Conservation (phyloP, 2,797 vertebrate genomes). For the Nyctalus aviator region DNA sequence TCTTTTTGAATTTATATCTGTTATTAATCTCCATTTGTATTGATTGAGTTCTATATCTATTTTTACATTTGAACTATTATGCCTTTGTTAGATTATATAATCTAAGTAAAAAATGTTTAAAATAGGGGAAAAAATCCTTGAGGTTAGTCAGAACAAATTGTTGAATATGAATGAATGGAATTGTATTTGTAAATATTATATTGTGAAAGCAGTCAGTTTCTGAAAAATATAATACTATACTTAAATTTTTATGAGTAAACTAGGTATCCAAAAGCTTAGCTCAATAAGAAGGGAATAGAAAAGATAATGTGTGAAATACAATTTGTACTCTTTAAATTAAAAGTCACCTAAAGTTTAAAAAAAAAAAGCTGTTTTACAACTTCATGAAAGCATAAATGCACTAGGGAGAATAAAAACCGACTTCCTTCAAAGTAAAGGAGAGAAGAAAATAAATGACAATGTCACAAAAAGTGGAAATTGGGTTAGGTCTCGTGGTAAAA, state of each 20-base stretch:
- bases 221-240: constrained; percentile 3
- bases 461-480: constrained; percentile 21
- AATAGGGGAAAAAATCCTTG: not conserved
- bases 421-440: not conserved
- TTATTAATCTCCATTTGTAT: not conserved
- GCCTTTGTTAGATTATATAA: not conserved
- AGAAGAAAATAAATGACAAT: constrained; percentile 47
- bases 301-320: constrained; percentile 13
- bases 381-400: not conserved
- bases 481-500: not conserved
- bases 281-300: constrained; percentile 12
- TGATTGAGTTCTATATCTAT: not conserved
- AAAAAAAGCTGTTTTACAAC: not conserved
- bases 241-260: not conserved
- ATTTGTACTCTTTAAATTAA: constrained; percentile 34
- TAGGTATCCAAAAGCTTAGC: not conserved
- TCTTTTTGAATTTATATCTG: not conserved
- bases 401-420: not conserved
- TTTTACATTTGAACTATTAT: not conserved
- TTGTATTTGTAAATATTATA: not conserved
- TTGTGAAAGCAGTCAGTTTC: not conserved
- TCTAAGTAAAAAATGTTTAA: not conserved
- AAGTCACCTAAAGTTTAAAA: constrained; percentile 5
- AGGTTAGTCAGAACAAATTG: not conserved
- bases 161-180: not conserved